Conservation (phyloP, 2,888 invertebrate genomes). For the Pristionchus entomophagus region DNA sequence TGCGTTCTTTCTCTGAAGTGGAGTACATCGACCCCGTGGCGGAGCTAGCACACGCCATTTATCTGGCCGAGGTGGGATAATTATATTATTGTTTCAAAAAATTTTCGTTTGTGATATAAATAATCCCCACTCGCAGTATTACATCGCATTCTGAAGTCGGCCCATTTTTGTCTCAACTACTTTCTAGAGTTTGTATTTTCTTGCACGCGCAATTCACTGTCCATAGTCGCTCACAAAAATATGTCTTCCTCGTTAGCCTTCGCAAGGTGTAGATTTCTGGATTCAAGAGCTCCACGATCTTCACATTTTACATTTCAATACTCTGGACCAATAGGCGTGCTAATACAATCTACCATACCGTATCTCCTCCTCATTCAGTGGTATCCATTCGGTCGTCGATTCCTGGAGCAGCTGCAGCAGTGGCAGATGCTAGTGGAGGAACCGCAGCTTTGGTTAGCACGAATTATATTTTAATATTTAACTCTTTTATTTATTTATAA, state of each 20-base stretch:
- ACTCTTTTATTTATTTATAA: no score
- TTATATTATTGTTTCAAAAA: no score
- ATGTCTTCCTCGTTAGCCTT: no score
- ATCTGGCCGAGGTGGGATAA: conserved; percentile 9
- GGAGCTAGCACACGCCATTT: conserved; percentile 62
- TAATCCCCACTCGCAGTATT: no score
- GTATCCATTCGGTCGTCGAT: background rate
- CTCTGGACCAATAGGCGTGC: no score
- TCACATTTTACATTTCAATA: no score
- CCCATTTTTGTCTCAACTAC: background rate
- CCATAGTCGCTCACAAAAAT: background rate
- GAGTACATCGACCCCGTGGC: conserved; percentile 57
- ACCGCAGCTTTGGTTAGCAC: conserved; percentile 1
- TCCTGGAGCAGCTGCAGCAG: conserved; percentile 26
- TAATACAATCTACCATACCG: no score
- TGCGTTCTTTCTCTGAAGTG: conserved; percentile 49
- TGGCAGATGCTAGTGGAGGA: conserved; percentile 38
- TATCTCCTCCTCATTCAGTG: conserved; percentile 3
- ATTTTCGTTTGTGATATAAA: no score
- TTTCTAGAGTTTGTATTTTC: background rate
- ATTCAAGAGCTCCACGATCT: no score
- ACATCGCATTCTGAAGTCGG: background rate
- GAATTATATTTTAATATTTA: no score
- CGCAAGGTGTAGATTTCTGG: no score
- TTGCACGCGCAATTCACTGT: background rate